Conservation (phyloP, 2,113 vertebrate species). For the Struthio camelus region DNA sequence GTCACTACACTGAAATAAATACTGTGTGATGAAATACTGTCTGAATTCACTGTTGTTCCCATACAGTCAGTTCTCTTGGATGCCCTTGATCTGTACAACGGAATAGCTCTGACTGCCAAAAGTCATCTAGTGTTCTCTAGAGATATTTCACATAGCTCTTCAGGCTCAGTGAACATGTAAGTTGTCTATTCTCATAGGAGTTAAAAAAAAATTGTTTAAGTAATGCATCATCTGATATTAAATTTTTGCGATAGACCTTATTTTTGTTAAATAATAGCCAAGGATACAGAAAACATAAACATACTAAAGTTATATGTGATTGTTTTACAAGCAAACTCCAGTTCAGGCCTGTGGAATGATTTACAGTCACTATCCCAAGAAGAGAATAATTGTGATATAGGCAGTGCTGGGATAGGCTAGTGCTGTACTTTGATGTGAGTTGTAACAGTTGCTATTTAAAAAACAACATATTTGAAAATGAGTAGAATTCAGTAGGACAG, state of each 20-base stretch:
- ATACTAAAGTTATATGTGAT: neutral
- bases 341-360: neutral
- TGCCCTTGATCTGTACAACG: neutral
- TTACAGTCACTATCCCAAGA: slow-evolving; percentile 17
- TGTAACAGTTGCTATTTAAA: slow-evolving; percentile 54
- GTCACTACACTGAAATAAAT: neutral
- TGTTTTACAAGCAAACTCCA: neutral
- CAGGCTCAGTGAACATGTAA: neutral
- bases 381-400: slow-evolving; percentile 46
- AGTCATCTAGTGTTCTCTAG: neutral
- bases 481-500: neutral
- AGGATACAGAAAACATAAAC: neutral
- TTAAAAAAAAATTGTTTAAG: neutral
- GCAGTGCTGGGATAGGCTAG: slow-evolving; percentile 3
- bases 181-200: neutral
- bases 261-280: neutral
- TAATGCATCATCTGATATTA: neutral
- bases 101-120: neutral
- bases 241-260: neutral
- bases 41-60: neutral
- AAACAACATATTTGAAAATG: slow-evolving; percentile 47
- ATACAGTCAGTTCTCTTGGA: neutral
- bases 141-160: neutral
- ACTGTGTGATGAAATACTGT: neutral
- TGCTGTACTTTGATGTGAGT: neutral